These are phyloP conservation scores for Drosophila formosana DNA, from an alignment of 2,888 invertebrate genomes.

Conservation along the genomic window DNA sequence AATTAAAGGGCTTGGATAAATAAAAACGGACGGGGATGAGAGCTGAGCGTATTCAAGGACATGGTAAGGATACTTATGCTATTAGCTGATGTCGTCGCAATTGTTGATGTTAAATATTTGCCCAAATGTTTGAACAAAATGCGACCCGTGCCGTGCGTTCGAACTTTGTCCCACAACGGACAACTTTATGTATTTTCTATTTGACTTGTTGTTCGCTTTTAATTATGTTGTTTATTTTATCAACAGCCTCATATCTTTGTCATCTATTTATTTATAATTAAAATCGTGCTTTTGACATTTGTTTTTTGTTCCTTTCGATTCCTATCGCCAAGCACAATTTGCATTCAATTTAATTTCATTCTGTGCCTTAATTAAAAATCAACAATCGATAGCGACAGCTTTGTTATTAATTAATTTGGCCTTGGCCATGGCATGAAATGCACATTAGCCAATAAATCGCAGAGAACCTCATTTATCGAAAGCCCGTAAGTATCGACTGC, in stretches of 20 bases:
- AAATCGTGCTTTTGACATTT: slow-evolving; percentile 48
- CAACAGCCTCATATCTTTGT: slow-evolving; percentile 49
- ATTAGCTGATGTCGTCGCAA: slow-evolving; percentile 64
- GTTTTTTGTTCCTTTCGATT: slow-evolving; percentile 19
- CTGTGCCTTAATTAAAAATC: slow-evolving; percentile 76
- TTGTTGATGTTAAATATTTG: slow-evolving; percentile 70
- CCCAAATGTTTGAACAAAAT: slow-evolving; percentile 68
- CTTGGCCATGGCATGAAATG: slow-evolving; percentile 55
- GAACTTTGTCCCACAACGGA: slow-evolving; percentile 35
- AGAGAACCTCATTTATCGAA: slow-evolving; percentile 7
- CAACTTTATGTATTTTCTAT: slow-evolving; percentile 39
- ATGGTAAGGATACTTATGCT: slow-evolving; percentile 62
- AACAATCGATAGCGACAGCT: slow-evolving; percentile 56
- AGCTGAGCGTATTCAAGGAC: slow-evolving; percentile 55
- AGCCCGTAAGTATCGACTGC: slow-evolving; percentile 21
- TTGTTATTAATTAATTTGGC: slow-evolving; percentile 79
- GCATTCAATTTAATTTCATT: slow-evolving; percentile 62
- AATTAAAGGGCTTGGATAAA: slow-evolving; percentile 54
- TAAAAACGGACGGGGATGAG: slow-evolving; percentile 7
- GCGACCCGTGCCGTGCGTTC: slow-evolving; percentile 62
- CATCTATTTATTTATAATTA: slow-evolving; percentile 79
- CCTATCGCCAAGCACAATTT: slow-evolving; percentile 57
- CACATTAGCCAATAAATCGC: slow-evolving; percentile 71
- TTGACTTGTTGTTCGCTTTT: slow-evolving; percentile 68
- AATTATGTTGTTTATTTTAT: slow-evolving; percentile 78